A percentile compares a stretch with the other conserved stretches of the same genome.
Evolutionary conservation across 2,888 invertebrate species (phyloP).

Genomic region (Morinoia aosen): DNA sequence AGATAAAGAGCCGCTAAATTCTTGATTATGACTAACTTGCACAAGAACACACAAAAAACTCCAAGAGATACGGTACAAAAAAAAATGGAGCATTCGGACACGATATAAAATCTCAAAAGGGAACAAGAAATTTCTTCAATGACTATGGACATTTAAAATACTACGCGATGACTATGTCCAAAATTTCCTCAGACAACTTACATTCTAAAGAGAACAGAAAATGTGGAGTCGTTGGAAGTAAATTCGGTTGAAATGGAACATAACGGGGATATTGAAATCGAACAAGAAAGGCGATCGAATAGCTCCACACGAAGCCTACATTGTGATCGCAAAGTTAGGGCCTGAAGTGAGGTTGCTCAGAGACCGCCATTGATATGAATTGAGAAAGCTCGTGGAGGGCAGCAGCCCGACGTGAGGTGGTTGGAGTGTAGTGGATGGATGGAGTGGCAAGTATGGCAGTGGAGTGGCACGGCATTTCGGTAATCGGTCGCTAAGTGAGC

Average conservation of each 20-base stretch:
- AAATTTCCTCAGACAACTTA: not conserved
- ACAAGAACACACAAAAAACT: too few species aligned
- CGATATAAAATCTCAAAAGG: not conserved
- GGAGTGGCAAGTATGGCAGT: not conserved
- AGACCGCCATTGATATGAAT: not conserved
- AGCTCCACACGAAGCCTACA: not conserved
- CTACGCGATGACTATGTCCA: not conserved
- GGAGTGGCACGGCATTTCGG: not conserved
- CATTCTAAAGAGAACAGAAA: not conserved
- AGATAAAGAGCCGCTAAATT: too few species aligned
- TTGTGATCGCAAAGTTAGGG: not conserved
- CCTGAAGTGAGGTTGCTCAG: not conserved
- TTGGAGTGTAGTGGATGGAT: constrained; percentile 25
- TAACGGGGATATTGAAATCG: not conserved
- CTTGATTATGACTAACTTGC: too few species aligned
- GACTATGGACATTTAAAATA: not conserved
- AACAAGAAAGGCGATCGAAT: not conserved
- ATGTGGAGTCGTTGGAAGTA: not conserved
- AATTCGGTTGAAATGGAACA: not conserved
- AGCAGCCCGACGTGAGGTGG: not conserved
- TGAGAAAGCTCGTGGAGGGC: not conserved
- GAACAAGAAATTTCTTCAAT: not conserved
- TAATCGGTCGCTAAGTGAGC: not conserved
- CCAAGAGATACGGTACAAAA: too few species aligned
- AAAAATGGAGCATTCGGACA: too few species aligned